A percentile compares a stretch with the other conserved stretches of the same genome.
phyloP scores from a whole-genome alignment of 2,797 vertebrate species.

The Falco berigora region DNA sequence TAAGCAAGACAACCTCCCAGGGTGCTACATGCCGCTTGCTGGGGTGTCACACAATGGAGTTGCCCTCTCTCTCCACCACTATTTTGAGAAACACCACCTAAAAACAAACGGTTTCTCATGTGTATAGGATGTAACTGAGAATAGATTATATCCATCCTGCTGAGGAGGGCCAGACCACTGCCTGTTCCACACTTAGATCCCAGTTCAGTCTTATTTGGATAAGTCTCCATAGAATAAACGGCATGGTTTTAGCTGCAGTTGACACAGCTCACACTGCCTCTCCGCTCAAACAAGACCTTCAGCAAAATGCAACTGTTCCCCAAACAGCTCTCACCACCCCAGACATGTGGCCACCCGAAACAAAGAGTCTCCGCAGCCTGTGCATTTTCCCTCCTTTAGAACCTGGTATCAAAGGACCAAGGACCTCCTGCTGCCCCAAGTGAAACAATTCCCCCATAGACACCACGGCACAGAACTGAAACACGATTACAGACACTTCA shows the following conservation, averaged over 20 bases:
- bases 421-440: not conserved
- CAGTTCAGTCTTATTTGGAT: not conserved
- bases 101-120: not conserved
- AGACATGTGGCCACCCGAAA: not conserved
- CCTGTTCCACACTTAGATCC: not conserved
- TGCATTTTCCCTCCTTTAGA: not conserved
- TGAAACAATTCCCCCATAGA: not conserved
- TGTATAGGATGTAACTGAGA: not conserved
- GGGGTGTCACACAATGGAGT: not conserved
- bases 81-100: not conserved
- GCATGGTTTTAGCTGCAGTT: not conserved
- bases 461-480: not conserved
- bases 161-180: not conserved
- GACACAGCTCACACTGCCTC: rapidly evolving
- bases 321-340: not conserved
- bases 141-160: not conserved
- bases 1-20: not conserved
- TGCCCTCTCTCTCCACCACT: not conserved
- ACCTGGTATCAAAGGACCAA: not conserved
- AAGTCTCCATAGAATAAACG: not conserved
- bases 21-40: not conserved
- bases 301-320: not conserved
- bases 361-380: not conserved
- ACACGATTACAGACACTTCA: not conserved
- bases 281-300: not conserved